Evolutionary conservation across 2,888 invertebrate species (phyloP).

Genomic region (Flexamia atlantica): DNA sequence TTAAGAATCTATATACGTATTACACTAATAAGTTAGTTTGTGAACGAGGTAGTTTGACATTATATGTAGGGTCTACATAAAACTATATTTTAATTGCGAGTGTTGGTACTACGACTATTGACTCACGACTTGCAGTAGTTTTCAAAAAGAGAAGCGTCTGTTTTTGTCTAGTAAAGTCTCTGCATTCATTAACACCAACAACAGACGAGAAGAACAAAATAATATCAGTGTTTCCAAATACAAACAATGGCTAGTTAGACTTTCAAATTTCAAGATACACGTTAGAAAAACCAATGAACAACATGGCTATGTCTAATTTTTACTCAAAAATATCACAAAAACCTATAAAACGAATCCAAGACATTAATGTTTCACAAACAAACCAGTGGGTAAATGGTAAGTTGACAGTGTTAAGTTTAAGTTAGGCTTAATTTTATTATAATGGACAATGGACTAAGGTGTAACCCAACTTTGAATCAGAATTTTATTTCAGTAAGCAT

Average conservation of each 20-base stretch:
- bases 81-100: not conserved
- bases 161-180: not conserved
- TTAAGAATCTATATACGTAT: no score
- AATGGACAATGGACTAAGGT: no score
- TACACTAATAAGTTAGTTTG: no score
- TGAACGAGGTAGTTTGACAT: no score
- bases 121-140: no score
- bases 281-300: constrained; percentile 2
- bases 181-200: no score
- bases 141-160: not conserved
- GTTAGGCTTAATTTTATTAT: no score
- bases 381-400: constrained; percentile 94
- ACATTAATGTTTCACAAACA: constrained; percentile 89
- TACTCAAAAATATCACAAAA: constrained; percentile 86
- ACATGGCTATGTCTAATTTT: constrained; percentile 86
- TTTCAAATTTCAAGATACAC: not conserved
- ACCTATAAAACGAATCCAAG: constrained; percentile 86
- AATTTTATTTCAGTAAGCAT: no score
- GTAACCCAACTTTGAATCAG: no score
- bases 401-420: no score
- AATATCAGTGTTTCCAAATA: not conserved
- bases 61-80: no score
- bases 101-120: not conserved
- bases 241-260: not conserved
- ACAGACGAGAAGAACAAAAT: not conserved